Evolutionary conservation across 2,888 invertebrate genomes (phyloP), one percentile per base, ranked within the genome.

Genomic region (Kuschelorhynchus macadamiae): DNA sequence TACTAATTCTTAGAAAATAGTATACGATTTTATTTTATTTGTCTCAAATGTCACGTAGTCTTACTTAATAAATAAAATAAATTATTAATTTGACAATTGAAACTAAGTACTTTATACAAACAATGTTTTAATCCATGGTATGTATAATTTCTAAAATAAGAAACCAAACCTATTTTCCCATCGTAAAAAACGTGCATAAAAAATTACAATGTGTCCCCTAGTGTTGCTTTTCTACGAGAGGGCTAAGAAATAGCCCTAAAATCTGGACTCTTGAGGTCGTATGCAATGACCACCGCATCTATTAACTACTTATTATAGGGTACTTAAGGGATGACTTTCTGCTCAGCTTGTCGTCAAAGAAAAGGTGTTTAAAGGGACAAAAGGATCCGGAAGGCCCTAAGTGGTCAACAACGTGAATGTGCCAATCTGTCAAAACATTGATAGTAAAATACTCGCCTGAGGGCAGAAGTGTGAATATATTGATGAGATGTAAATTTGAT

Each of bases 281-380:
- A 25, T 25, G 25, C 11, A 36, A 11, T 42, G 2, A 18, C 41
- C 25, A 46, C 44, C 56, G n/a, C 56, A 44, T 33, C 56, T 32
- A 56, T 56, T 56, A 56, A 44, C 41, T n/a, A 7, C 42, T 46
- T 33, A 57, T 57, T 57, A 57, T 33, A 33, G 33, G 9, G 32
- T 44, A 46, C 44, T 57, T 57, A 46, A 57, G 56, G 44, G 56
- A 57, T 57, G 56, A 57, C 46, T 16, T 12, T 7, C 42, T 44
- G 56, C 56, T 46, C 56, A 57, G 56, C 56, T 44, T 57, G 56
- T 57, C 44, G 44, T 44, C 56, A 32, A 56, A 30, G 44, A 32
- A 18, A 25, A 7, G 41, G 3, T 11, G 5, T 14, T 30, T n/a
- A 30, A 42, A 57, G 20, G 20, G 32, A 57, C 56, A 46, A 33